Evolutionary conservation across 2,888 invertebrate genomes (phyloP), one percentile per base, ranked within the genome.

Genomic region (Xanthorhoe designata): DNA sequence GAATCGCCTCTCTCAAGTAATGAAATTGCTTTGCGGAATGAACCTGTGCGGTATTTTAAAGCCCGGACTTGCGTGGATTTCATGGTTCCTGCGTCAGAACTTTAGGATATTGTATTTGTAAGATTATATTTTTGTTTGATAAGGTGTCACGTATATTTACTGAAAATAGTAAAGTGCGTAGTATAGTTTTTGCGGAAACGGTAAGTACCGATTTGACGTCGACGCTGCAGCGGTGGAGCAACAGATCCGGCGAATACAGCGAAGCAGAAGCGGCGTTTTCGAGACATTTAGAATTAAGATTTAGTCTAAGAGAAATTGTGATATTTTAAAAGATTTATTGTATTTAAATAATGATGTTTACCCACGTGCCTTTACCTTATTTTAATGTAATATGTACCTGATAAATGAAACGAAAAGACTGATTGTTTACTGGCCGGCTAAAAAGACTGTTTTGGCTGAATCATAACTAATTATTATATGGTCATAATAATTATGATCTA

Each of bases 1-100:
- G 72, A 80, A 79, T 80, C 78, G 76, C 75, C 75, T 78, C 75
- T 68, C 79, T 79, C 75, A 79, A 75, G 73, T 79, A 76, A 81
- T 78, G 76, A 82, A 72, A 85, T 89, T 90, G 88, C 86, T 85
- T 78, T 80, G 82, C 90, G 90, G 89, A 89, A 88, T 85, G 89
- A 91, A 89, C 87, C 87, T 69, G 71, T 69, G 59, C 62, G 59
- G 35, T 61, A 54, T 62, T 64, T 53, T 52, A 17, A 47, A 52
- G 42, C 65, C 61, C 54, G 54, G 58, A 71, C 51, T 60, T 63
- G 19, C 66, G 61, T 54, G 55, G 35, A 66, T 65, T 64, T 49
- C 15, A 47, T 58, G 61, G 56, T 61, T 61, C 42, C 38, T 38
- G 54, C 65, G 61, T 35, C 13, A 32, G 49, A 45, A 53, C 19